Evolutionary conservation across 2,888 invertebrate species (phyloP).

Genomic region (Chironomus riparius): DNA sequence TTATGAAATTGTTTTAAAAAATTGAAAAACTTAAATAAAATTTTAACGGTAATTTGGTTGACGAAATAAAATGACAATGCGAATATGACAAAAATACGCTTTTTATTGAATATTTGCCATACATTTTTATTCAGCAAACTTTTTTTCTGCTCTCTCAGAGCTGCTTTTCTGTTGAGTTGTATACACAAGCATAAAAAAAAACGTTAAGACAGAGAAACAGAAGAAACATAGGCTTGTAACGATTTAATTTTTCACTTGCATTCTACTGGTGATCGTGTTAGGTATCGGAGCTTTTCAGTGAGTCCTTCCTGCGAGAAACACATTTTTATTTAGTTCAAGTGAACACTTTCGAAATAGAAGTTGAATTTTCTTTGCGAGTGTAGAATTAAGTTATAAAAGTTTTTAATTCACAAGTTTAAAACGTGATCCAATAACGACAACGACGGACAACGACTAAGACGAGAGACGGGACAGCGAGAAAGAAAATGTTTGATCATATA

Average conservation of each 20-base stretch:
- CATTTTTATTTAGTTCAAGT: conserved; percentile 18
- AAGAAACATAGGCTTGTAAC: conserved; percentile 13
- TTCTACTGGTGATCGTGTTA: conserved; percentile 27
- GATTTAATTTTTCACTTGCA: conserved; percentile 21
- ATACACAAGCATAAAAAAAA: conserved; percentile 18
- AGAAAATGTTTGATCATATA: background rate
- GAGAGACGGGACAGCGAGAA: background rate
- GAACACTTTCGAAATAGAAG: conserved; percentile 16
- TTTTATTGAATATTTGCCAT: conserved; percentile 24
- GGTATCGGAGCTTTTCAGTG: conserved; percentile 22
- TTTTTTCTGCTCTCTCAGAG: background rate
- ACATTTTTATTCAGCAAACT: conserved; percentile 10
- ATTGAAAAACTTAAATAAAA: too few relatives aligned
- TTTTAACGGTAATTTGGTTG: too few relatives aligned
- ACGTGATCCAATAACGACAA: too few relatives aligned
- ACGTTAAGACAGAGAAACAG: conserved; percentile 5
- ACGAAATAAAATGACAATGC: too few relatives aligned
- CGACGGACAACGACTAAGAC: too few relatives aligned
- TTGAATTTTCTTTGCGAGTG: background rate
- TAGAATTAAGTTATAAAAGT: background rate
- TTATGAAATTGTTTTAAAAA: too few relatives aligned
- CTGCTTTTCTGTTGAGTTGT: background rate
- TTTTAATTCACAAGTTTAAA: background rate
- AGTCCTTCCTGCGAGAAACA: conserved; percentile 15
- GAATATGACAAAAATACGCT: background rate